Conservation (phyloP, 2,797 vertebrate genomes). For the Rhynchonycteris naso region DNA sequence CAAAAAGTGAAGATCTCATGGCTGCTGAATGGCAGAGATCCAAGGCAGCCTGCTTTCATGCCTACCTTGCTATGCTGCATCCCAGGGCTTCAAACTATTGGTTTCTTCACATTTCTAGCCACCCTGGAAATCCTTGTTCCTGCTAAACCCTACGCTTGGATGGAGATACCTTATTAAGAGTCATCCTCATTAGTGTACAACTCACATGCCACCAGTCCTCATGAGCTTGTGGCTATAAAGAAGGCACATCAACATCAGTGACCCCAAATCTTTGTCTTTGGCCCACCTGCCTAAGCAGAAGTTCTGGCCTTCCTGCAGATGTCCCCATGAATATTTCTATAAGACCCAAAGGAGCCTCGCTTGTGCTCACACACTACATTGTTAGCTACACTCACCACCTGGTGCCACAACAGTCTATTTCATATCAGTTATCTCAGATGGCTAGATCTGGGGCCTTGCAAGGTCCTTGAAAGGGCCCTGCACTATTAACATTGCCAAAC, state of each 20-base stretch:
- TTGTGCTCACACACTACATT: fast-evolving
- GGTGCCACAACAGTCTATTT: background rate
- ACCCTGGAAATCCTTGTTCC: background rate
- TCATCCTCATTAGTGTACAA: background rate
- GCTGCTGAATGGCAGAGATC: background rate
- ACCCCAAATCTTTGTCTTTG: background rate
- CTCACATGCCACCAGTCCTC: background rate
- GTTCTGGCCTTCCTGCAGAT: background rate
- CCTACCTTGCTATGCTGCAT: background rate
- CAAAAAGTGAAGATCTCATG: background rate
- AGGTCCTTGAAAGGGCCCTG: background rate
- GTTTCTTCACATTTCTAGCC: background rate
- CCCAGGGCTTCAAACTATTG: background rate
- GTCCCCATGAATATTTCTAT: background rate
- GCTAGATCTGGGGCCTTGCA: background rate
- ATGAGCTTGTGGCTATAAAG: background rate
- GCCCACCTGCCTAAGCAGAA: background rate
- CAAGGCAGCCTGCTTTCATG: background rate
- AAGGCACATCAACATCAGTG: no score
- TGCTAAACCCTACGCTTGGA: background rate
- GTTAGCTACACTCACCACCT: background rate
- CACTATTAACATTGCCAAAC: background rate
- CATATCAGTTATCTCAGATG: background rate
- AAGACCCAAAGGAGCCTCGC: no score
- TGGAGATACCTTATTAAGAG: background rate